Evolutionary conservation across 2,113 vertebrate genomes (phyloP).

Genomic region (Danionella cerebrum): DNA sequence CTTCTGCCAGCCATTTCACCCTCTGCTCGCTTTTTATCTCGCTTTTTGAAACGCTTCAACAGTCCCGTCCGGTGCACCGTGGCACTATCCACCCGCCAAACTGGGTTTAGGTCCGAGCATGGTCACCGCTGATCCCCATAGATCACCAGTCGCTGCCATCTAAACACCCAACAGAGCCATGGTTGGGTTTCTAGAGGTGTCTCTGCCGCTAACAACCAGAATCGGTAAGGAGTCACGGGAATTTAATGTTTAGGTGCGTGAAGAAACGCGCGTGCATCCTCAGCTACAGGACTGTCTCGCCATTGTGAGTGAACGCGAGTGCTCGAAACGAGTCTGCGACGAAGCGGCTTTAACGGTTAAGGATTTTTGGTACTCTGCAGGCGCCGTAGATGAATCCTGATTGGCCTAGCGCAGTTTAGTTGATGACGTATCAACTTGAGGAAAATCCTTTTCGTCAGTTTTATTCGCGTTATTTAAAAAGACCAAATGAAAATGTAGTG

Average conservation of each 20-base stretch:
- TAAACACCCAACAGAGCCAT: background rate
- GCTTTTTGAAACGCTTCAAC: background rate
- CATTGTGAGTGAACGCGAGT: constrained; percentile 33
- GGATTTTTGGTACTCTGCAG: constrained; percentile 43
- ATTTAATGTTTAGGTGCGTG: background rate
- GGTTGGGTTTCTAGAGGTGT: background rate
- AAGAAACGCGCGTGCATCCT: constrained; percentile 13
- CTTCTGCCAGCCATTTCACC: constrained; percentile 78
- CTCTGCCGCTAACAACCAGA: background rate
- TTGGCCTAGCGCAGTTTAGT: constrained; percentile 27
- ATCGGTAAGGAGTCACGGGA: background rate
- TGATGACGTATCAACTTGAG: background rate
- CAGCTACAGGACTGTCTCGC: constrained; percentile 41
- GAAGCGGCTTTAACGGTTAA: constrained; percentile 31
- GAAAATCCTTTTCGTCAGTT: background rate
- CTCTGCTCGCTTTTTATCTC: constrained; percentile 27
- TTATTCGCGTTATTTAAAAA: background rate
- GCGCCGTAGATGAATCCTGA: constrained; percentile 51
- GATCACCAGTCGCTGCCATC: constrained; percentile 24
- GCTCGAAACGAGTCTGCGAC: constrained; percentile 1
- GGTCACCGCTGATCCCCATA: constrained; percentile 49
- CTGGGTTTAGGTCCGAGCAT: constrained; percentile 51
- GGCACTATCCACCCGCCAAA: constrained; percentile 29
- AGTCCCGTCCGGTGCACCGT: background rate
- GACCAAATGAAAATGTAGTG: background rate